phyloP scores from a whole-genome alignment of 2,888 invertebrate genomes.

The Eupithecia subfuscata region DNA sequence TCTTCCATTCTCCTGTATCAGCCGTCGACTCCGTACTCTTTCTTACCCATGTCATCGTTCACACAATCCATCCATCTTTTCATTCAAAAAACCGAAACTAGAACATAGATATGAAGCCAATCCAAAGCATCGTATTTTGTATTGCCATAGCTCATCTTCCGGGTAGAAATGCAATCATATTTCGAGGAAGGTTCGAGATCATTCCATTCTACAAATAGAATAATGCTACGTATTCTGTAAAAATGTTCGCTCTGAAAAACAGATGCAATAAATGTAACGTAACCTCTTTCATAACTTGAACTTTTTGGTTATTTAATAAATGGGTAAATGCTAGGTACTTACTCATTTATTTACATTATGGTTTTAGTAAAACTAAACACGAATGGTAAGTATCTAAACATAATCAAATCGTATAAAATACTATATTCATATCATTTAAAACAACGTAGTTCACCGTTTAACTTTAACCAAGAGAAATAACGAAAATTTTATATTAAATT shows the following conservation, averaged over 20 bases:
- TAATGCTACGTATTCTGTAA: constrained; percentile 22
- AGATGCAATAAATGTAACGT: neutral
- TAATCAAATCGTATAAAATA: neutral
- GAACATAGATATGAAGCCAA: neutral
- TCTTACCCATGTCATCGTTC: neutral
- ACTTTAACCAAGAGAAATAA: constrained; percentile 33
- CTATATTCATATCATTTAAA: constrained; percentile 3
- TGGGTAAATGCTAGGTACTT: neutral
- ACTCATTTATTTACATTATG: neutral
- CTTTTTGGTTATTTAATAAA: neutral
- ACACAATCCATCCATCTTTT: neutral
- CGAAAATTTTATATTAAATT: constrained; percentile 46
- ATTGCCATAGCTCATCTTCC: neutral
- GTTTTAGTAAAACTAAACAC: neutral
- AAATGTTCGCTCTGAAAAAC: constrained; percentile 16
- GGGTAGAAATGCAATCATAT: constrained; percentile 26
- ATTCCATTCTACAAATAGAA: constrained; percentile 27
- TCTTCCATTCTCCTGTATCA: neutral
- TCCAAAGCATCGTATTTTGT: neutral
- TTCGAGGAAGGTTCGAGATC: constrained; percentile 23
- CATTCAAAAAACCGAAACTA: neutral
- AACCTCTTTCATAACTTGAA: neutral
- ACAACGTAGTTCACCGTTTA: neutral
- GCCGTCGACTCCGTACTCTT: neutral
- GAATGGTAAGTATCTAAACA: neutral